Evolutionary conservation across 1,140 invertebrate genomes (phyloP).

Genomic region (Eueides isabella): DNA sequence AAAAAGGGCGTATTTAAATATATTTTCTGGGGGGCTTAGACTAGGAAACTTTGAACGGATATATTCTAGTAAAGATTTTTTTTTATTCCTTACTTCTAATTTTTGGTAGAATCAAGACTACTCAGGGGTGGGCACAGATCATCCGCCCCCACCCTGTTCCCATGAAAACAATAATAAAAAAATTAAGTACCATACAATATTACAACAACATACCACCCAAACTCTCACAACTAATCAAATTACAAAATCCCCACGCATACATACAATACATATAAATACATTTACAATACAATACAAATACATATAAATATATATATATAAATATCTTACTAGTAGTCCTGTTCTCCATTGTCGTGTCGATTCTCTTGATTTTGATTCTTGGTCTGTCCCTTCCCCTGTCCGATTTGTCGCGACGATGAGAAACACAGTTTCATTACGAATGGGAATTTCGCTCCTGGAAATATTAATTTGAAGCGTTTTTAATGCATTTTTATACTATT

Average conservation of each 20-base stretch:
- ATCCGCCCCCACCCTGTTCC: too few species aligned
- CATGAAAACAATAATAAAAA: too few species aligned
- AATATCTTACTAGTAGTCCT: constrained; percentile 76
- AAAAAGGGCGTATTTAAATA: too few species aligned
- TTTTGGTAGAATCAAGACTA: too few species aligned
- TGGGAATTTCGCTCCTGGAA: constrained; percentile 95
- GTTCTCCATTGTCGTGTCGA: constrained; percentile 69
- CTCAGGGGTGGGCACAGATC: too few species aligned
- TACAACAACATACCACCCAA: background rate
- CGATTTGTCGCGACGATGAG: constrained; percentile 92
- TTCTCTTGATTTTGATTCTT: constrained; percentile 44
- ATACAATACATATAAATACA: background rate
- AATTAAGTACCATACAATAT: background rate
- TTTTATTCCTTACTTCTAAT: too few species aligned
- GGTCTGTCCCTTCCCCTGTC: constrained; percentile 70
- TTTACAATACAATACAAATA: too few species aligned
- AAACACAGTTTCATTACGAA: constrained; percentile 99
- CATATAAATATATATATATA: constrained; percentile 2
- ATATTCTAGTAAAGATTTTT: too few species aligned
- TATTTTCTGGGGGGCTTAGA: too few species aligned
- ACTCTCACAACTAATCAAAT: background rate
- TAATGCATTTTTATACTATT: background rate
- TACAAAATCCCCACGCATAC: background rate
- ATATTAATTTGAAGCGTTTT: constrained; percentile 6
- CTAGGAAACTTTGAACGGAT: too few species aligned